Conservation (phyloP, 2,888 invertebrate genomes). For the Cosmorhoe ocellata region DNA sequence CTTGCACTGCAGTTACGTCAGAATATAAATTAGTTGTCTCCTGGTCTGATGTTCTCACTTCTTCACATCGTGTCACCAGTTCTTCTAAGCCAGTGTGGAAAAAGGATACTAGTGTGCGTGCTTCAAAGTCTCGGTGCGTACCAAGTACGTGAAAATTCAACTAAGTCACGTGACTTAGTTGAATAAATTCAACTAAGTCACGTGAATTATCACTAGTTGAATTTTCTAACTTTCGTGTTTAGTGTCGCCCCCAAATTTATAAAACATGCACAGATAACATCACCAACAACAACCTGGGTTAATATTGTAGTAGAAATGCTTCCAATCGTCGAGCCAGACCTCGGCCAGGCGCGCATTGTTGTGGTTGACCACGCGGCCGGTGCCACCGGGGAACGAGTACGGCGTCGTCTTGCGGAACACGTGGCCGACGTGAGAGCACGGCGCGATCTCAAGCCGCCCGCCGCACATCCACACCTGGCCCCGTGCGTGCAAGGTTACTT, state of each 20-base stretch:
- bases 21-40: too few relatives aligned
- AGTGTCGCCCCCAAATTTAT: background rate
- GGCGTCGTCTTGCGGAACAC: slow-evolving; percentile 99
- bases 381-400: slow-evolving; percentile 99
- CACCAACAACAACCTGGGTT: slow-evolving; percentile 89
- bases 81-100: too few relatives aligned
- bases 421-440: slow-evolving; percentile 97
- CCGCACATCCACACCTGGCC: slow-evolving; percentile 98
- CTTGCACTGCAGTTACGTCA: too few relatives aligned
- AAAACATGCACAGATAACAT: slow-evolving; percentile 11
- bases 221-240: too few relatives aligned
- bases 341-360: slow-evolving; percentile 99
- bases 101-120: too few relatives aligned
- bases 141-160: too few relatives aligned
- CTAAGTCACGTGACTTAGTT: too few relatives aligned
- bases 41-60: too few relatives aligned
- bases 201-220: too few relatives aligned
- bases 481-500: slow-evolving; percentile 21
- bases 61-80: too few relatives aligned
- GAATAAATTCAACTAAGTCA: too few relatives aligned
- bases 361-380: slow-evolving; percentile 98
- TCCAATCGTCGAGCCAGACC: slow-evolving; percentile 99
- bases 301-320: slow-evolving; percentile 99
- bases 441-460: slow-evolving; percentile 95
- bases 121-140: too few relatives aligned